phyloP scores from a whole-genome alignment of 2,888 invertebrate species.

The Deroplatys truncata region DNA sequence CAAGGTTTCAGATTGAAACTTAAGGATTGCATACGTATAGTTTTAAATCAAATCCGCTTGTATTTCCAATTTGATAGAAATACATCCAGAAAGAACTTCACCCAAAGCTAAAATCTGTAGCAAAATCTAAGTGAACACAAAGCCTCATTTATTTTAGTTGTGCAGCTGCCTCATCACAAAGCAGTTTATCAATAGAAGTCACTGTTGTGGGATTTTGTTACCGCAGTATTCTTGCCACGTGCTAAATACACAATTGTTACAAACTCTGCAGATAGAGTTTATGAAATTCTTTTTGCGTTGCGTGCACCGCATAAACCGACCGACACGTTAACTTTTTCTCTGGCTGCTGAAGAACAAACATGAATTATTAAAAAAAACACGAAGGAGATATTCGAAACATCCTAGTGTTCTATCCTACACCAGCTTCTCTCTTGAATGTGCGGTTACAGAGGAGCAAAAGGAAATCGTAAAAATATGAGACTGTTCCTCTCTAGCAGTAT shows the following conservation, averaged over 20 bases:
- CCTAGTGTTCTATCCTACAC: background rate
- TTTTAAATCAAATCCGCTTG: too few relatives aligned
- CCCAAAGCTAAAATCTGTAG: too few relatives aligned
- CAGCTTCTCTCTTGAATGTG: background rate
- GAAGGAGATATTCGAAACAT: background rate
- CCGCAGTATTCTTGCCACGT: background rate
- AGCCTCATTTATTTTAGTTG: too few relatives aligned
- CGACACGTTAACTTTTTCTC: background rate
- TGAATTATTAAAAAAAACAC: background rate
- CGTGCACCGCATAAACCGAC: background rate
- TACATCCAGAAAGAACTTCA: too few relatives aligned
- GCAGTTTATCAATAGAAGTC: too few relatives aligned
- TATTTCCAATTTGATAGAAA: too few relatives aligned
- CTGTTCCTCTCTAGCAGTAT: background rate
- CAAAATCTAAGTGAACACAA: too few relatives aligned
- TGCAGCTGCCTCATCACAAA: too few relatives aligned
- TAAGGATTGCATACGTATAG: too few relatives aligned
- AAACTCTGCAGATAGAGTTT: background rate
- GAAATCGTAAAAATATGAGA: background rate
- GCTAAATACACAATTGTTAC: background rate
- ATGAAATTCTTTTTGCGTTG: background rate
- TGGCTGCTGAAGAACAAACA: background rate
- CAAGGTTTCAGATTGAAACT: too few relatives aligned
- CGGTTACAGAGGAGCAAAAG: background rate
- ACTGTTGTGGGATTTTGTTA: too few relatives aligned